phyloP scores from a whole-genome alignment of 2,797 vertebrate genomes.

The Malurus splendens region DNA sequence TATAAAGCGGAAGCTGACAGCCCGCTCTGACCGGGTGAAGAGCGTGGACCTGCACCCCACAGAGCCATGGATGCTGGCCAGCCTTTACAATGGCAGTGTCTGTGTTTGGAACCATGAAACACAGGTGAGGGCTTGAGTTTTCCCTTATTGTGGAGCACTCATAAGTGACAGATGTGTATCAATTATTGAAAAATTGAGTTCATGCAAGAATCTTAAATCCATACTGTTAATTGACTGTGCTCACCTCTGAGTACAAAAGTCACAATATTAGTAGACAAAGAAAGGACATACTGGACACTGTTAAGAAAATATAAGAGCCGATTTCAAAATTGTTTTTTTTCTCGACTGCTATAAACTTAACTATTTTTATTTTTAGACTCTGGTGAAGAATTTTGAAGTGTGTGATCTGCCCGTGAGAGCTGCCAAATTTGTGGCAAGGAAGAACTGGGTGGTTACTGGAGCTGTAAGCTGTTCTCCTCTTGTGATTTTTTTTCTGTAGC shows the following conservation, averaged over 20 bases:
- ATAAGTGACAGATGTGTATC: background rate
- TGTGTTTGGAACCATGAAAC: conserved; percentile 98
- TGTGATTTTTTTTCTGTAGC: background rate
- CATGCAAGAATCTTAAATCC: background rate
- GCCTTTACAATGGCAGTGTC: conserved; percentile 96
- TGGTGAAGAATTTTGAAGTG: conserved; percentile 98
- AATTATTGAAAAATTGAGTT: background rate
- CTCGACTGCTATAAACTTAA: background rate
- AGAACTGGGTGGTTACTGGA: conserved; percentile 98
- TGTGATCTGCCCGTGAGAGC: conserved; percentile 95
- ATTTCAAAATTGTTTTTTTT: background rate
- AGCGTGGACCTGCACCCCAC: conserved; percentile 96
- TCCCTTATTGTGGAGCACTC: background rate
- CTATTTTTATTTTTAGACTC: conserved; percentile 76
- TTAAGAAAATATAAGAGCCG: background rate
- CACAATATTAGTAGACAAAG: background rate
- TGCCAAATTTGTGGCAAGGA: conserved; percentile 94
- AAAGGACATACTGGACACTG: background rate
- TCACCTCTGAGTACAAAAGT: background rate
- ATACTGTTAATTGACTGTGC: background rate
- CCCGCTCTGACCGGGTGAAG: conserved; percentile 95
- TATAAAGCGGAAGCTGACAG: conserved; percentile 95
- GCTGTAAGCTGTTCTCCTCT: conserved; percentile 78
- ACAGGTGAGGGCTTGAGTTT: conserved; percentile 74
- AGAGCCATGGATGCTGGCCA: conserved; percentile 97